phyloP scores from a whole-genome alignment of 2,113 vertebrate genomes.

The Xenopus borealis region DNA sequence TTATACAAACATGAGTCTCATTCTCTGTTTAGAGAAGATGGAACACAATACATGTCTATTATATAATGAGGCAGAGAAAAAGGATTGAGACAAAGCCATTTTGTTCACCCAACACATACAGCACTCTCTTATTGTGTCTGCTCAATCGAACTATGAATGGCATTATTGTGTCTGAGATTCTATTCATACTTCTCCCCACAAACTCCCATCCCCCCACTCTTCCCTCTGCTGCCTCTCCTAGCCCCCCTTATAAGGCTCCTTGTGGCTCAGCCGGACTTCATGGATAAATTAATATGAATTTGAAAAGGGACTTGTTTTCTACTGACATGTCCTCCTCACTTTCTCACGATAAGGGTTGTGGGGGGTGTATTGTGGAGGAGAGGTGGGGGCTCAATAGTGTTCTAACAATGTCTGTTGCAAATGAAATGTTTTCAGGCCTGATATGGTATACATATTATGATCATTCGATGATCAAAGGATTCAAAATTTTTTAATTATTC shows the following conservation, averaged over 20 bases:
- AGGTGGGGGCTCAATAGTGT: conserved; percentile 13
- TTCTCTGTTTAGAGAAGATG: conserved; percentile 68
- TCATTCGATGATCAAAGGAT: too few relatives aligned
- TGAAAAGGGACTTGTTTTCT: conserved; percentile 44
- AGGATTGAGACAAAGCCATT: conserved; percentile 31
- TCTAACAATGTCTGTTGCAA: conserved; percentile 15
- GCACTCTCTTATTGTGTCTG: conserved; percentile 76
- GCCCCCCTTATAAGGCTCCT: conserved; percentile 41
- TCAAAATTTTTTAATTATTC: too few relatives aligned
- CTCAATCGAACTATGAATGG: conserved; percentile 76
- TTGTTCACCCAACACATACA: conserved; percentile 70
- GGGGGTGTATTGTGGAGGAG: conserved; percentile 12
- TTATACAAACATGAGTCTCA: conserved; percentile 65
- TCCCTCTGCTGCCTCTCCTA: conserved; percentile 58
- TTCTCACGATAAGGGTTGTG: conserved; percentile 38
- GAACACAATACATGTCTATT: conserved; percentile 73
- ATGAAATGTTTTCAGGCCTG: conserved; percentile 11
- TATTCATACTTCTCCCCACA: conserved; percentile 52
- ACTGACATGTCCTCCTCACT: conserved; percentile 41
- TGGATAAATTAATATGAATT: conserved; percentile 48
- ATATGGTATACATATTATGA: conserved; percentile 5
- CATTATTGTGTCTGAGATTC: conserved; percentile 80
- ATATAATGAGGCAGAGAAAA: conserved; percentile 66
- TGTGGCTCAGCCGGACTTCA: conserved; percentile 27
- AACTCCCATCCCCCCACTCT: conserved; percentile 5